Evolutionary conservation across 1,140 invertebrate genomes (phyloP).

Genomic region (Liolophura sinensis): DNA sequence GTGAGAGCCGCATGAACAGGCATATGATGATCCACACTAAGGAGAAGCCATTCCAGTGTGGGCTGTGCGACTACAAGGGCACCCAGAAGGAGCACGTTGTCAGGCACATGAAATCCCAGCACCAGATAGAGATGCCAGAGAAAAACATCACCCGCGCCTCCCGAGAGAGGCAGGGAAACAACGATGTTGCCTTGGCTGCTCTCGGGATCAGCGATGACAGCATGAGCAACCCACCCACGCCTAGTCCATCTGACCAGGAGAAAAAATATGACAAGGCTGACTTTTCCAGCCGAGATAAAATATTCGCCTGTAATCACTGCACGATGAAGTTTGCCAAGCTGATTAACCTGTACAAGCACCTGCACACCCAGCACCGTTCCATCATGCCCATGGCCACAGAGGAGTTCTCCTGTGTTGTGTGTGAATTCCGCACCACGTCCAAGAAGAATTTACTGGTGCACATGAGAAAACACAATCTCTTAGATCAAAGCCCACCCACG

Average conservation of each 20-base stretch:
- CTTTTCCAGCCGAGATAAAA: constrained; percentile 46
- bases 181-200: too few relatives aligned
- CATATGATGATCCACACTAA: constrained; percentile 53
- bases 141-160: constrained; percentile 5
- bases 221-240: too few relatives aligned
- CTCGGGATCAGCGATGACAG: too few relatives aligned
- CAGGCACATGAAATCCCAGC: constrained; percentile 49
- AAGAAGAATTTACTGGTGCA: constrained; percentile 55
- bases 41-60: constrained; percentile 52
- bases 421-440: constrained; percentile 47
- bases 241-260: background rate
- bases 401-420: constrained; percentile 51
- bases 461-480: constrained; percentile 54
- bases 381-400: constrained; percentile 37
- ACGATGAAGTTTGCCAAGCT: constrained; percentile 56
- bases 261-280: constrained; percentile 31
- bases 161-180: too few relatives aligned
- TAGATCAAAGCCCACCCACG: constrained; percentile 44
- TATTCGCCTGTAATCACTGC: constrained; percentile 57
- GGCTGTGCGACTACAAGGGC: constrained; percentile 47
- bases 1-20: constrained; percentile 49
- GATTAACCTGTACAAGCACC: constrained; percentile 55
- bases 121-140: constrained; percentile 41
- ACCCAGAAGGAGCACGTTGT: constrained; percentile 55
- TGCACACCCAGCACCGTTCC: constrained; percentile 49